A percentile compares a stretch with the other conserved stretches of the same genome.
Evolutionary conservation across 2,113 vertebrate genomes (phyloP).

Genomic region (Corythornis vintsioides): DNA sequence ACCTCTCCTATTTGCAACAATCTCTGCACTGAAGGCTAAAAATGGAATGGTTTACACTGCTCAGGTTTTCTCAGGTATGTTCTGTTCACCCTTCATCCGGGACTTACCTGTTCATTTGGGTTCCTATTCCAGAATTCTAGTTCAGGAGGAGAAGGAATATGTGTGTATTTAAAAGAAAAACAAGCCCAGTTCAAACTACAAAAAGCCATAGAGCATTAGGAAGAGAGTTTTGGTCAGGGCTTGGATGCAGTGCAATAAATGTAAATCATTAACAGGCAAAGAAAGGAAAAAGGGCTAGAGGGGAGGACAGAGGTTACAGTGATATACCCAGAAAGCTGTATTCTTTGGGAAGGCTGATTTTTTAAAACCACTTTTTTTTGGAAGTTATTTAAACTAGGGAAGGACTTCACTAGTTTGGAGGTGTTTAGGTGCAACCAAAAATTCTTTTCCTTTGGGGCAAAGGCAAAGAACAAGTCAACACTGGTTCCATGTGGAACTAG

Average conservation of each 20-base stretch:
- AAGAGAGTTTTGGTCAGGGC: neutral
- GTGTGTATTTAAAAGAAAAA: neutral
- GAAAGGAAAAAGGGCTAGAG: neutral
- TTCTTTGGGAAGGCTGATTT: neutral
- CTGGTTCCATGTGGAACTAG: neutral
- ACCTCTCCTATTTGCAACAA: neutral
- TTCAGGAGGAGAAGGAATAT: neutral
- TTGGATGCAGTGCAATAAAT: neutral
- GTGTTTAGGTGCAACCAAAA: neutral
- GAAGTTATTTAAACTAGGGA: neutral
- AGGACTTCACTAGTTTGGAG: neutral
- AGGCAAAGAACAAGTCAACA: neutral
- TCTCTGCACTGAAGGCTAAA: neutral
- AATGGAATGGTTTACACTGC: neutral
- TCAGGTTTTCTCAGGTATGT: neutral
- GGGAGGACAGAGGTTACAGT: constrained; percentile 28
- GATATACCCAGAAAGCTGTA: neutral
- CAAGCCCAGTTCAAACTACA: neutral
- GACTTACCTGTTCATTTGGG: neutral
- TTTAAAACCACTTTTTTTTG: neutral
- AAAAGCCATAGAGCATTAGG: neutral
- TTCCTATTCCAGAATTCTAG: neutral
- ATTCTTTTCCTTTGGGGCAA: neutral
- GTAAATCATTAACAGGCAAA: constrained; percentile 55
- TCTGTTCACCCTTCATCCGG: neutral